These are phyloP conservation scores for Platysteira castanea DNA, from an alignment of 2,113 vertebrate genomes.

Conservation along the genomic window DNA sequence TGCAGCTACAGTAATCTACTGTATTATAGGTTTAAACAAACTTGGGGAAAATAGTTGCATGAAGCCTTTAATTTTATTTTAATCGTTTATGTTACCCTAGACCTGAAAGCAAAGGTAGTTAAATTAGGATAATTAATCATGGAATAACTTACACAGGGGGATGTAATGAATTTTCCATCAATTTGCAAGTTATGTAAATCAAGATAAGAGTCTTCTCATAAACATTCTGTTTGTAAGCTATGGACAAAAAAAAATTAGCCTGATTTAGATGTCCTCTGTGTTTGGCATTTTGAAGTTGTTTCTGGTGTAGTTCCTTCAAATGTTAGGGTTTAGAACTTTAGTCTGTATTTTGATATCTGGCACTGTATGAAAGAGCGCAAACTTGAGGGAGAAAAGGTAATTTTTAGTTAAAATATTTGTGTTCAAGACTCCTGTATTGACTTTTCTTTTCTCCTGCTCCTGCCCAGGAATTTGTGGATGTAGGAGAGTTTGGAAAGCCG, in stretches of 20 bases:
- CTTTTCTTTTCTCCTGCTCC: neutral
- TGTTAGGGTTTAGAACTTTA: neutral
- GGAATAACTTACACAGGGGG: neutral
- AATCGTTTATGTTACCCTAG: neutral
- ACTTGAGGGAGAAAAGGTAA: neutral
- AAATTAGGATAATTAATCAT: conserved; percentile 6
- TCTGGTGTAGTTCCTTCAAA: neutral
- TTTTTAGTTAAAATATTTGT: neutral
- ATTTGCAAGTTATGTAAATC: neutral
- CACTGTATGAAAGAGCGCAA: neutral
- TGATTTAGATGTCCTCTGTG: neutral
- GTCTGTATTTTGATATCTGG: neutral
- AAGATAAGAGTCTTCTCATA: neutral
- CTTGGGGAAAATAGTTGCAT: neutral
- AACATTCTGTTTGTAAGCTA: neutral
- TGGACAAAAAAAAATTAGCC: neutral
- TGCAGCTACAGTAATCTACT: neutral
- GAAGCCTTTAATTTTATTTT: neutral
- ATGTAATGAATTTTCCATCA: neutral
- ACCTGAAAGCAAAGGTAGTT: neutral
- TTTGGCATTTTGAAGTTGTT: neutral
- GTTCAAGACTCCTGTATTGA: neutral
- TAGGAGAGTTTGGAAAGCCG: neutral
- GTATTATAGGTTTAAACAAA: neutral
- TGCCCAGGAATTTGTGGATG: neutral